Percentiles rank a stretch among this genome's conserved stretches.
Conservation (phyloP, 2,113 vertebrate genomes). For the Vidua chalybeata region DNA sequence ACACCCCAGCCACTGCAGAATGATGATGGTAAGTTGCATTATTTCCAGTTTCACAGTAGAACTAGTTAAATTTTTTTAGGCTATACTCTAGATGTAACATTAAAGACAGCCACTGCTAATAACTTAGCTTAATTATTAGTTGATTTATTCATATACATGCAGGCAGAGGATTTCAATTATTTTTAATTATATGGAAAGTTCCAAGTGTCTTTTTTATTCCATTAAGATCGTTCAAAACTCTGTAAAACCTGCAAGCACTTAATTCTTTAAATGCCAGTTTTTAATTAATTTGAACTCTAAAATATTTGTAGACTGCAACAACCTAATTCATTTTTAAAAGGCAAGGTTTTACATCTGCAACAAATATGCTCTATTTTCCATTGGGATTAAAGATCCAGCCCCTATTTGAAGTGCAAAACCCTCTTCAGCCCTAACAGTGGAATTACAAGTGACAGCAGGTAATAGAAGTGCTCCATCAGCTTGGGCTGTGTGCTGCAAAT, state of each 20-base stretch:
- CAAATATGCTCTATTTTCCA: neutral
- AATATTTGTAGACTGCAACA: conserved; percentile 18
- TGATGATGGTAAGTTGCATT: neutral
- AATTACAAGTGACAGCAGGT: neutral
- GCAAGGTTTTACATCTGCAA: neutral
- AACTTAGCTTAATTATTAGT: neutral
- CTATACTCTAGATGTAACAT: neutral
- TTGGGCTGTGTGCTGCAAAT: neutral
- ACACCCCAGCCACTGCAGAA: neutral
- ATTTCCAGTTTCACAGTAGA: neutral
- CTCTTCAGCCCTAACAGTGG: neutral
- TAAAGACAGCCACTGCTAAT: neutral
- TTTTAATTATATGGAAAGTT: conserved; percentile 24
- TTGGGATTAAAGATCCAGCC: neutral
- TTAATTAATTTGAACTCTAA: conserved; percentile 48
- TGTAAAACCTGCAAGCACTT: neutral
- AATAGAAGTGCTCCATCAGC: accelerated
- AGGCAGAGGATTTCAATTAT: conserved; percentile 3
- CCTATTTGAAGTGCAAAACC: neutral
- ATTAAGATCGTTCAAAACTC: neutral
- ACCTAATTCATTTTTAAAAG: neutral
- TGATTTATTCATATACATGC: neutral
- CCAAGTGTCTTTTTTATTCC: neutral
- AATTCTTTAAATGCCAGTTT: conserved; percentile 29
- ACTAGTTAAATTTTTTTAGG: neutral